These are phyloP conservation scores for Sceloporus tristichus DNA, from an alignment of 2,113 vertebrate species.

Conservation along the genomic window DNA sequence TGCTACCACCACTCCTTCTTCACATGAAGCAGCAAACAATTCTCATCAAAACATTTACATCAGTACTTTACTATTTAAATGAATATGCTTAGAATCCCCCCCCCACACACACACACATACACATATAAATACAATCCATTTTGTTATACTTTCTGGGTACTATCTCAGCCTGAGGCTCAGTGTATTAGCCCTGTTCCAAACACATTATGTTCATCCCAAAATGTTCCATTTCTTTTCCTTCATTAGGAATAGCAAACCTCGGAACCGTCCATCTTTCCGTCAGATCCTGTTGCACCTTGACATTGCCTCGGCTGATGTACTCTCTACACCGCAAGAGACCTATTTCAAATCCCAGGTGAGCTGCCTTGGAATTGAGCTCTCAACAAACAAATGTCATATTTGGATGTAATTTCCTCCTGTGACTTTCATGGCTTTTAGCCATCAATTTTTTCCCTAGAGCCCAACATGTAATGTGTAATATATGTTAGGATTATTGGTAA, in stretches of 20 bases:
- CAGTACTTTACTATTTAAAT: too few species aligned
- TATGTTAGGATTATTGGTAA: too few species aligned
- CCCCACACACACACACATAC: too few species aligned
- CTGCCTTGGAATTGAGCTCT: not conserved
- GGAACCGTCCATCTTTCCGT: constrained; percentile 94
- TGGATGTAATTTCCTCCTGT: too few species aligned
- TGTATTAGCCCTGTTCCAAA: not conserved
- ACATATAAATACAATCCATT: too few species aligned
- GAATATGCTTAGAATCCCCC: too few species aligned
- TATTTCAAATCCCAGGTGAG: constrained; percentile 96
- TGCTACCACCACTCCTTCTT: not conserved
- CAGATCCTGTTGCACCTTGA: constrained; percentile 96
- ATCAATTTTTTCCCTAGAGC: not conserved
- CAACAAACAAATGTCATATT: too few species aligned
- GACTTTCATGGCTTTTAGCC: not conserved
- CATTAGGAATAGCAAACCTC: constrained; percentile 93
- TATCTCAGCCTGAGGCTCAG: too few species aligned
- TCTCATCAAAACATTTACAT: too few species aligned
- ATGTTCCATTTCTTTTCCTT: not conserved
- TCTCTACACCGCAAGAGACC: constrained; percentile 95
- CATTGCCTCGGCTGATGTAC: constrained; percentile 94
- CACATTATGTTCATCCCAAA: not conserved
- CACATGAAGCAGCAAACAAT: not conserved
- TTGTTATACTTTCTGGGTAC: too few species aligned
- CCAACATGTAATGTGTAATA: not conserved